A percentile compares a stretch with the other conserved stretches of the same genome.
Conservation (phyloP, 64 coral and sea anemone species). For the Stylophora pistillata region DNA sequence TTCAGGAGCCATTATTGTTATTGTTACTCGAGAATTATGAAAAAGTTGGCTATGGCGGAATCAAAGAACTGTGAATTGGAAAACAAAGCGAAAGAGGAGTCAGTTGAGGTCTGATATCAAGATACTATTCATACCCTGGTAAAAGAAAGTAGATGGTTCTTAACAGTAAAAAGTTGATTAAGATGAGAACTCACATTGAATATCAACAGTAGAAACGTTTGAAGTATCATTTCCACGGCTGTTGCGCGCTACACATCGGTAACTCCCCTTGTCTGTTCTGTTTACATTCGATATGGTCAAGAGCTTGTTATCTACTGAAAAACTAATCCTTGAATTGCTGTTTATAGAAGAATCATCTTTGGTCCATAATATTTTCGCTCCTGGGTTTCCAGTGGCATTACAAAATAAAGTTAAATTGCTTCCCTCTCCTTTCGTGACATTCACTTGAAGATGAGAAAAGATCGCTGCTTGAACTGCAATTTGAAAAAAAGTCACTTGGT, state of each 20-base stretch:
- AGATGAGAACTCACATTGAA: not conserved
- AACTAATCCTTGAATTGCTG: not conserved
- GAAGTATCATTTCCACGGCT: not conserved
- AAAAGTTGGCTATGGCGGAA: too few species aligned
- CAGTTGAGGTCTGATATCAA: too few species aligned
- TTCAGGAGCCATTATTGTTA: too few species aligned
- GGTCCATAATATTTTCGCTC: not conserved
- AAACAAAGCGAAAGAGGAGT: too few species aligned
- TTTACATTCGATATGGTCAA: not conserved
- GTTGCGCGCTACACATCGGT: conserved; percentile 13
- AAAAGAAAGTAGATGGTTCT: too few species aligned
- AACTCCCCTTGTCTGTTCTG: not conserved
- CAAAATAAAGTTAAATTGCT: not conserved
- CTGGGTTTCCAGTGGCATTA: not conserved
- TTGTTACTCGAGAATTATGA: too few species aligned
- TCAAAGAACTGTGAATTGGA: too few species aligned
- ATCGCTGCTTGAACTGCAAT: conserved; percentile 3
- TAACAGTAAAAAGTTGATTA: not conserved
- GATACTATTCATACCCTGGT: too few species aligned
- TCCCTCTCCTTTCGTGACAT: not conserved
- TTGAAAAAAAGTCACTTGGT: not conserved
- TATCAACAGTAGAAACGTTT: not conserved
- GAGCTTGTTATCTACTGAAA: not conserved
- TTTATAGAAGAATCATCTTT: not conserved
- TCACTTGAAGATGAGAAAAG: not conserved